These are phyloP conservation scores for Chelidonichthys spinosus DNA, from an alignment of 2,797 vertebrate genomes.

Conservation along the genomic window DNA sequence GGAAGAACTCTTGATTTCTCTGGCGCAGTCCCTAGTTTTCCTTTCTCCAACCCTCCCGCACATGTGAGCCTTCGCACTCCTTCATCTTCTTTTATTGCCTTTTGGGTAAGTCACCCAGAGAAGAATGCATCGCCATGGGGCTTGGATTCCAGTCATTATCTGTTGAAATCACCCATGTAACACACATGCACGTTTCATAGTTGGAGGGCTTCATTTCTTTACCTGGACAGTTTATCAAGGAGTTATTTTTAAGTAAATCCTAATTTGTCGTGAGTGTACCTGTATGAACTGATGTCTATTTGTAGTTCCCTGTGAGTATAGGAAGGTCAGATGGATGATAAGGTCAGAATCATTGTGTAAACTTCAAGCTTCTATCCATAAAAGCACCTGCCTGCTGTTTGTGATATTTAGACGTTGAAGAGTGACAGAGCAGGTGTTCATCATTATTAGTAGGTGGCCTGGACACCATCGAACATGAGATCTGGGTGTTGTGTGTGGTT, in stretches of 20 bases:
- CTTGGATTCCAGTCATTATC: constrained; percentile 69
- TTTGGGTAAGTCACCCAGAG: constrained; percentile 51
- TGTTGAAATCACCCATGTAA: constrained; percentile 67
- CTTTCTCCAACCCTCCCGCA: constrained; percentile 27
- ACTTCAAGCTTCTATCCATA: constrained; percentile 19
- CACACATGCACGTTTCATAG: constrained; percentile 34
- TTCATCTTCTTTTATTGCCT: constrained; percentile 32
- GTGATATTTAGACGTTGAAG: constrained; percentile 17
- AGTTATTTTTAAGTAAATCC: neutral
- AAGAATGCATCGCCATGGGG: constrained; percentile 63
- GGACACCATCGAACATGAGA: neutral
- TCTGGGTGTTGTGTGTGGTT: neutral
- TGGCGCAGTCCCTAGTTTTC: constrained; percentile 24
- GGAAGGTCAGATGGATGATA: neutral
- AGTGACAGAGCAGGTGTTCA: constrained; percentile 38
- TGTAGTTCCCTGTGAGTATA: neutral
- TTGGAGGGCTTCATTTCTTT: constrained; percentile 33
- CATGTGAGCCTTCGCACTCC: constrained; percentile 25
- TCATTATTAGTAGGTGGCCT: neutral
- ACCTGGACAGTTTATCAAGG: constrained; percentile 14
- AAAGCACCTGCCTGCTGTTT: constrained; percentile 26
- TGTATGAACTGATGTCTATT: constrained; percentile 14
- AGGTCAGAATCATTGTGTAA: constrained; percentile 23
- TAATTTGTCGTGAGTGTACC: constrained; percentile 6
- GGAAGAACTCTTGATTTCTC: constrained; percentile 50